phyloP scores from a whole-genome alignment of 2,888 invertebrate species.

The Melolontha melolontha region DNA sequence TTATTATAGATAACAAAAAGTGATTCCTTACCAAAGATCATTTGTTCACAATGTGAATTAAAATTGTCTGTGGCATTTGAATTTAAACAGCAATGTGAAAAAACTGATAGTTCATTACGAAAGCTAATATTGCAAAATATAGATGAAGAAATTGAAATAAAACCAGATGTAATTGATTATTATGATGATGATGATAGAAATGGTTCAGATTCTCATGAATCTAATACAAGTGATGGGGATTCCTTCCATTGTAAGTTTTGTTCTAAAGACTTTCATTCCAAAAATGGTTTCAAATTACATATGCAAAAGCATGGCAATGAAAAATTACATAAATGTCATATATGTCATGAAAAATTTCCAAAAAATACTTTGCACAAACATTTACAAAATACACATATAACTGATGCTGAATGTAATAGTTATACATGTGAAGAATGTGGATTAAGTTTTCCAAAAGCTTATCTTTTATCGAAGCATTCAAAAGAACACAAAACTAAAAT shows the following conservation, averaged over 20 bases:
- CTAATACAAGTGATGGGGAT: slow-evolving; percentile 50
- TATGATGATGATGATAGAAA: slow-evolving; percentile 47
- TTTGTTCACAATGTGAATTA: slow-evolving; percentile 61
- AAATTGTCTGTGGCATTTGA: slow-evolving; percentile 62
- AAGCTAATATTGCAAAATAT: slow-evolving; percentile 39
- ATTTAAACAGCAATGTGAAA: slow-evolving; percentile 63
- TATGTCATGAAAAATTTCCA: slow-evolving; percentile 60
- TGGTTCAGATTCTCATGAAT: slow-evolving; percentile 48
- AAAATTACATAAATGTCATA: slow-evolving; percentile 59
- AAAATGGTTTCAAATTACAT: slow-evolving; percentile 60
- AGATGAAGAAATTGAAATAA: slow-evolving; percentile 51
- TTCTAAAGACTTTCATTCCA: slow-evolving; percentile 57
- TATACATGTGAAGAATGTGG: slow-evolving; percentile 55
- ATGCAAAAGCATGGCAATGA: slow-evolving; percentile 60
- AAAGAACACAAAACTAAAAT: slow-evolving; percentile 50
- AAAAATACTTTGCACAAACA: slow-evolving; percentile 60
- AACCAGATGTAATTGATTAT: slow-evolving; percentile 51
- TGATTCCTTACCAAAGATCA: slow-evolving; percentile 62
- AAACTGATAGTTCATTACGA: slow-evolving; percentile 60
- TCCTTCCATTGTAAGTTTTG: slow-evolving; percentile 59
- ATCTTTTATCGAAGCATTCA: slow-evolving; percentile 53
- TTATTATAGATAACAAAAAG: slow-evolving; percentile 57
- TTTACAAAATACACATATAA: slow-evolving; percentile 55
- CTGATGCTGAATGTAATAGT: slow-evolving; percentile 46
- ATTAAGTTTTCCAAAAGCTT: slow-evolving; percentile 53